phyloP scores from a whole-genome alignment of 1,140 invertebrate species.

The Macrocentrus cingulum region DNA sequence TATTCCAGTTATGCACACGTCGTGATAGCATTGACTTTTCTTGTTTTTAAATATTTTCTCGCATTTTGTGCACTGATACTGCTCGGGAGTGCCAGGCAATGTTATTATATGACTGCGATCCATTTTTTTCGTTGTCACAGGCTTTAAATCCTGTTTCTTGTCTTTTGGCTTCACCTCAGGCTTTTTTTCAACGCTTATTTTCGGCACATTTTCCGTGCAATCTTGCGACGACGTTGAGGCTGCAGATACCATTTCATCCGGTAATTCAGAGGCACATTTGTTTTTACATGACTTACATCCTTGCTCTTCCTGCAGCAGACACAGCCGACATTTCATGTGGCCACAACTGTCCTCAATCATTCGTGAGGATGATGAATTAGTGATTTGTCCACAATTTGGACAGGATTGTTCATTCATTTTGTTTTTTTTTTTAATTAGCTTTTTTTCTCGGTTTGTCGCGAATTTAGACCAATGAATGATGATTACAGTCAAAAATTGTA shows the following conservation, averaged over 20 bases:
- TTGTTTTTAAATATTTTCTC: constrained; percentile 48
- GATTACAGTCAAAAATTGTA: too few species aligned
- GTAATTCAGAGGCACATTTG: too few species aligned
- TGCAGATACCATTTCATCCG: too few species aligned
- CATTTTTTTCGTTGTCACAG: constrained; percentile 27
- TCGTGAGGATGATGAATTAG: constrained; percentile 44
- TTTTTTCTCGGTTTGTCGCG: background rate
- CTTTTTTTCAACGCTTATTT: background rate
- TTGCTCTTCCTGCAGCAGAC: constrained; percentile 50
- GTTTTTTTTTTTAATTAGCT: background rate
- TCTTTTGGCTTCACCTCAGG: background rate
- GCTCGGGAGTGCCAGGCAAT: constrained; percentile 41
- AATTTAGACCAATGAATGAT: too few species aligned
- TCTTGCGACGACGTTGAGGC: too few species aligned
- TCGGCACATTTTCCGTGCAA: background rate
- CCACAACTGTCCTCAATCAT: constrained; percentile 51
- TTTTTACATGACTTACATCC: constrained; percentile 46
- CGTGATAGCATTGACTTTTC: constrained; percentile 49
- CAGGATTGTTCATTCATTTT: constrained; percentile 38
- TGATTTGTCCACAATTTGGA: constrained; percentile 47
- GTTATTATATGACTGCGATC: constrained; percentile 47
- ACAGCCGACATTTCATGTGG: constrained; percentile 52
- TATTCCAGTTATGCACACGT: constrained; percentile 46
- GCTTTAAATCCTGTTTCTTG: background rate
- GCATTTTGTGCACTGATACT: constrained; percentile 47